These are phyloP conservation scores for Drosophila neonasuta DNA, from an alignment of 2,888 invertebrate species.

Conservation along the genomic window DNA sequence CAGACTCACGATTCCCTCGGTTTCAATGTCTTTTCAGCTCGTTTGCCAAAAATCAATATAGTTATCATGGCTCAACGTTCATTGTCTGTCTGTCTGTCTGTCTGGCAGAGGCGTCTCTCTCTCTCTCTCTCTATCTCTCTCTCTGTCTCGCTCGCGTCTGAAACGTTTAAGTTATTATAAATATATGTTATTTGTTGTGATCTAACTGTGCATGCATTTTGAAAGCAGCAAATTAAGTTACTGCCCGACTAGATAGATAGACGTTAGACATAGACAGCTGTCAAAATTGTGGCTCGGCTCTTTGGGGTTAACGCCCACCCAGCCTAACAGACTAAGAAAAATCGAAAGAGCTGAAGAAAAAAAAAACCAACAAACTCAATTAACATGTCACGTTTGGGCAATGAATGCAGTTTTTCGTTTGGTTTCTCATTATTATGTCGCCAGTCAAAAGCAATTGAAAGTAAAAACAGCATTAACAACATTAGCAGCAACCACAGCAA, in stretches of 20 bases:
- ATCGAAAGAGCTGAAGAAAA: constrained; percentile 14
- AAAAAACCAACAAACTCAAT: constrained; percentile 56
- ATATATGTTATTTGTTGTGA: constrained; percentile 45
- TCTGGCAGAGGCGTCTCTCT: not conserved
- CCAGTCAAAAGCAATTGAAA: constrained; percentile 76
- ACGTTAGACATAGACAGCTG: constrained; percentile 47
- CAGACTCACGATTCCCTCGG: constrained; percentile 64
- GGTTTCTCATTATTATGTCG: constrained; percentile 74
- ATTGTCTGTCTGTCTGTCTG: not conserved
- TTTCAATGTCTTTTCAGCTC: constrained; percentile 74
- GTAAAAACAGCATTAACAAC: constrained; percentile 55
- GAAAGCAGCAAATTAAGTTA: constrained; percentile 67
- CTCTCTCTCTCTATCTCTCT: too few species aligned
- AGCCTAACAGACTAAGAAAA: constrained; percentile 16
- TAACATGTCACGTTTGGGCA: constrained; percentile 75
- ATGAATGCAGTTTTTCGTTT: constrained; percentile 64
- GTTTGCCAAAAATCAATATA: constrained; percentile 74
- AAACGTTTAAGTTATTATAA: constrained; percentile 29
- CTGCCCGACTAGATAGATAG: constrained; percentile 20
- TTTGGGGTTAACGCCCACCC: constrained; percentile 66
- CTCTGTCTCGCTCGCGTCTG: constrained; percentile 1
- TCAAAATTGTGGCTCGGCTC: constrained; percentile 56
- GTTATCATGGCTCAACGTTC: constrained; percentile 41
- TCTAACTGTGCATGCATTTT: constrained; percentile 35
- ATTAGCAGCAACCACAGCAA: constrained; percentile 27